phyloP scores from a whole-genome alignment of 2,888 invertebrate genomes.

The Lymantria monacha region DNA sequence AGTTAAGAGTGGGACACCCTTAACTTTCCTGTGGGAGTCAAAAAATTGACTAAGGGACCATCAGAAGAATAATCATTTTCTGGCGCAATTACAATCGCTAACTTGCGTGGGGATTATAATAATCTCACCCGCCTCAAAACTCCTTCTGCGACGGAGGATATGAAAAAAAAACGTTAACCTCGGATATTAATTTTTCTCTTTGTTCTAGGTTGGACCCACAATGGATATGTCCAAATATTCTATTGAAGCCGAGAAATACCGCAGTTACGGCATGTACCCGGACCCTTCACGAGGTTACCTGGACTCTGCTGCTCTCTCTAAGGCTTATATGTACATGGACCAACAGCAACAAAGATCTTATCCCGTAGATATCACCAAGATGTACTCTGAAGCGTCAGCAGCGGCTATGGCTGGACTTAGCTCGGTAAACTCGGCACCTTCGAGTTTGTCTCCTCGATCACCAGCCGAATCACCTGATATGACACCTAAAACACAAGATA shows the following conservation, averaged over 20 bases:
- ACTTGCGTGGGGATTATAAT: too few species aligned
- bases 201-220: slow-evolving; percentile 86
- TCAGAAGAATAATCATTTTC: too few species aligned
- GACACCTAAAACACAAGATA: slow-evolving; percentile 69
- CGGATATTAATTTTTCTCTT: slow-evolving; percentile 11
- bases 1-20: too few species aligned
- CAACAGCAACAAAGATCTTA: slow-evolving; percentile 80
- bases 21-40: too few species aligned
- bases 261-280: slow-evolving; percentile 89
- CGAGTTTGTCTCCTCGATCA: slow-evolving; percentile 70
- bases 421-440: slow-evolving; percentile 70
- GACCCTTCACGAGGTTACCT: slow-evolving; percentile 88
- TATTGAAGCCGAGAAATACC: slow-evolving; percentile 89
- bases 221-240: slow-evolving; percentile 91
- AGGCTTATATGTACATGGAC: slow-evolving; percentile 90
- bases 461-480: slow-evolving; percentile 82
- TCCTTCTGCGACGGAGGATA: too few species aligned
- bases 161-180: too few species aligned
- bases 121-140: too few species aligned
- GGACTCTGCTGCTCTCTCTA: slow-evolving; percentile 87
- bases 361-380: slow-evolving; percentile 85
- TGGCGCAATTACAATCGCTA: too few species aligned
- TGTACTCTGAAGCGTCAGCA: slow-evolving; percentile 84
- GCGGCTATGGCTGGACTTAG: slow-evolving; percentile 81
- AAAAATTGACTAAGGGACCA: too few species aligned